Conservation (phyloP, 1,140 invertebrate genomes). For the Amphibalanus amphitrite region DNA sequence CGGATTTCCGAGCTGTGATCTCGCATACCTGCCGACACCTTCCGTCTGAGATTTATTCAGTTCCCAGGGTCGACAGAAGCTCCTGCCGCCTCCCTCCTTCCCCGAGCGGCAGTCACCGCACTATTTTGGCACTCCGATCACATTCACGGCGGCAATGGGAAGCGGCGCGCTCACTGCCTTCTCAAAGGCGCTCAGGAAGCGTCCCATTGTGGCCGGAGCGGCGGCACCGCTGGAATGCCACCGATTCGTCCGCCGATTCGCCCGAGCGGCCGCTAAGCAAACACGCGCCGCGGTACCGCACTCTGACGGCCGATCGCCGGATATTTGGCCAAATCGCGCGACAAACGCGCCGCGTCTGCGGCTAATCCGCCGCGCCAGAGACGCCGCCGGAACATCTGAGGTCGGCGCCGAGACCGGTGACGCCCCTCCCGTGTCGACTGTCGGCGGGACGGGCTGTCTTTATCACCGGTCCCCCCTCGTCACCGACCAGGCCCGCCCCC, state of each 20-base stretch:
- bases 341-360: neutral
- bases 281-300: neutral
- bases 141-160: neutral
- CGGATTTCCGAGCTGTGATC: too few species aligned
- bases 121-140: neutral
- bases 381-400: too few species aligned
- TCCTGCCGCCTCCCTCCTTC: too few species aligned
- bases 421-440: too few species aligned
- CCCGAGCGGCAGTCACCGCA: neutral
- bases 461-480: too few species aligned
- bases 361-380: neutral
- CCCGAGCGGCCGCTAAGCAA: neutral
- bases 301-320: neutral
- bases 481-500: too few species aligned
- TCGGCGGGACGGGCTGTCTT: too few species aligned
- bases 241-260: neutral
- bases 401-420: too few species aligned
- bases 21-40: too few species aligned
- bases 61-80: too few species aligned
- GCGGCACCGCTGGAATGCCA: neutral
- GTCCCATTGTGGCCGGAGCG: neutral
- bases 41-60: too few species aligned
- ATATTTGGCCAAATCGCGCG: neutral
- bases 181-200: neutral
- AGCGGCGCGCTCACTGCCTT: neutral